Conservation (phyloP, 2,797 vertebrate species). For the Ctenosaura bakeri region DNA sequence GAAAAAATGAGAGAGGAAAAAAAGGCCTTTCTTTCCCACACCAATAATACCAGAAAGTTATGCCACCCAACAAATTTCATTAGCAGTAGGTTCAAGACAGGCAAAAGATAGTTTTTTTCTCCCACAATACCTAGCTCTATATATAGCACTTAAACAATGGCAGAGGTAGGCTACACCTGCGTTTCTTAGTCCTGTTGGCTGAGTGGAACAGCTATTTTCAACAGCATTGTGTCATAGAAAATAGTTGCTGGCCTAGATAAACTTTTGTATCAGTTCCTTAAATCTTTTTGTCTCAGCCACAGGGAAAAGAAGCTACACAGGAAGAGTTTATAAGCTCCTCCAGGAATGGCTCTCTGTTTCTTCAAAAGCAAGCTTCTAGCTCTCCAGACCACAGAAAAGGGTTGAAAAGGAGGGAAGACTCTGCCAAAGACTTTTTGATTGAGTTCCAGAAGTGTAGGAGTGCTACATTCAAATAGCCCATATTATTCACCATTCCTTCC, state of each 20-base stretch:
- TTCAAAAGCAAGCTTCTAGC: background rate
- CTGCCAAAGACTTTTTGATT: background rate
- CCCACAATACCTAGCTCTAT: background rate
- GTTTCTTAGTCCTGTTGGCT: background rate
- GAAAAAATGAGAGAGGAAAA: background rate
- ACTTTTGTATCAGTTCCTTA: background rate
- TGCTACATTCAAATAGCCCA: background rate
- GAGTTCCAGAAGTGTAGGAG: background rate
- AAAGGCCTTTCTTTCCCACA: background rate
- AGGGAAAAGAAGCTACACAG: background rate
- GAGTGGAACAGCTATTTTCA: background rate
- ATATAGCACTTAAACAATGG: background rate
- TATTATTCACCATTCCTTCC: no score
- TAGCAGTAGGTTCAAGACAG: background rate
- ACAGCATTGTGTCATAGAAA: background rate
- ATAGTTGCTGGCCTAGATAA: background rate
- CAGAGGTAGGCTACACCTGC: background rate
- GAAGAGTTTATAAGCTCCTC: background rate
- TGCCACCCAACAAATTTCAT: background rate
- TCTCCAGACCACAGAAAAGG: background rate
- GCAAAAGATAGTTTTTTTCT: background rate
- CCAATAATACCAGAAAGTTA: background rate
- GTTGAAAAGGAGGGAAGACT: no score
- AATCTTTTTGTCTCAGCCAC: background rate
- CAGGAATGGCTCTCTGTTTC: background rate